Evolutionary conservation across 53 echinoderm and acorn worm genomes (phyloP), one percentile per base, ranked within the genome.

Genomic region (Astropecten irregularis): DNA sequence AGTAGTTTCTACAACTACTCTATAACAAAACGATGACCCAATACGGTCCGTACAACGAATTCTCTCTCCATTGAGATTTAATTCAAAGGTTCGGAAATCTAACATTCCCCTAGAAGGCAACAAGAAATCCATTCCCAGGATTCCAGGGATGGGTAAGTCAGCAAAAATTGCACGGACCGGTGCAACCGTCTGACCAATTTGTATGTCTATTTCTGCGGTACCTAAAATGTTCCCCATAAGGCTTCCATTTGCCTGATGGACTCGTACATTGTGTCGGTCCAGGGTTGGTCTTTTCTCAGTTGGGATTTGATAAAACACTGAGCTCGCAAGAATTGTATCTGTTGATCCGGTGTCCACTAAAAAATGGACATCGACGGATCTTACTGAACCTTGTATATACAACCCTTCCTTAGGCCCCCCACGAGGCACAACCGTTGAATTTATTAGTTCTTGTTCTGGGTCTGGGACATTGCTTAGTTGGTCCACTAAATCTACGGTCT

Each of bases 51-150:
- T 82, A 64, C 86, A 90, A n/a, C 40, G 46, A 23, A 73, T 64
- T 40, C 36, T 26, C 56, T 46, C 82, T 22, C 86, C 82, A 38
- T 69, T 67, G 3, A 87, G 23, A 20, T 76, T 82, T 7, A 87
- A 74, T n/a, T 32, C 77, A 16, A 30, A 51, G 9, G 62, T 40
- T 10, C 29, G 20, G 36, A 89, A 71, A 32, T 92, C 44, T 29
- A 89, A 68, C 2, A 34, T 21, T 27, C 63, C 82, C 35, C 40
- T 61, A 0, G 89, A 27, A 4, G 53, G 66, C 31, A 82, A 22
- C 0, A 86, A 74, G 50, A 92, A 85, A 74, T 86, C 89, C 73
- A 92, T 79, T 23, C 92, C 92, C 36, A 92, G 62, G 18, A 92
- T 82, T 49, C 68, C 92, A 14, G 74, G 40, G 28, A 77, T 35